Conservation (phyloP, 2,113 vertebrate genomes). For the Cyprinus carpio region DNA sequence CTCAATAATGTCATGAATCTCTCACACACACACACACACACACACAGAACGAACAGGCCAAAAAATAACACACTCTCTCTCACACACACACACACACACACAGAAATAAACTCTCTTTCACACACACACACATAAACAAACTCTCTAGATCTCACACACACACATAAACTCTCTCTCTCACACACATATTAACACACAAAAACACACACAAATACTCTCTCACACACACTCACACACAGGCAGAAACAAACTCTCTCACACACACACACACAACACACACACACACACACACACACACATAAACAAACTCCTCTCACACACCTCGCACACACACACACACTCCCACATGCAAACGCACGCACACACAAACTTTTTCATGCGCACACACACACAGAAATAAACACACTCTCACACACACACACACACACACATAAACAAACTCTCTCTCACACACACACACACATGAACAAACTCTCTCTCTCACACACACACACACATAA, state of each 20-base stretch:
- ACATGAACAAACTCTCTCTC: no score
- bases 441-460: neutral
- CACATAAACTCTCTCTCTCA: no score
- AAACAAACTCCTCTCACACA: no score
- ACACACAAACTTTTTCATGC: neutral
- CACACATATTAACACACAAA: neutral
- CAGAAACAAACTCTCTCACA: no score
- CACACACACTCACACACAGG: neutral
- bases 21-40: neutral
- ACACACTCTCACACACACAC: neutral
- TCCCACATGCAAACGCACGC: neutral
- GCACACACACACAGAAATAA: neutral
- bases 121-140: no score
- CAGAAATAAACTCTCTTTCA: neutral
- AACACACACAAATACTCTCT: no score
- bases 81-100: neutral
- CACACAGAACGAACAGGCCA: neutral
- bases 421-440: no score
- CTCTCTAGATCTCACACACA: no score
- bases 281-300: no score
- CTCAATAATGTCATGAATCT: no score
- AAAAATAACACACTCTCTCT: no score
- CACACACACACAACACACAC: neutral
- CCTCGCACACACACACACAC: neutral
- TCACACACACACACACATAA: neutral